Percentiles rank a stretch among this genome's conserved stretches.
phyloP scores from a whole-genome alignment of 2,113 vertebrate genomes.

The Saccopteryx bilineata region DNA sequence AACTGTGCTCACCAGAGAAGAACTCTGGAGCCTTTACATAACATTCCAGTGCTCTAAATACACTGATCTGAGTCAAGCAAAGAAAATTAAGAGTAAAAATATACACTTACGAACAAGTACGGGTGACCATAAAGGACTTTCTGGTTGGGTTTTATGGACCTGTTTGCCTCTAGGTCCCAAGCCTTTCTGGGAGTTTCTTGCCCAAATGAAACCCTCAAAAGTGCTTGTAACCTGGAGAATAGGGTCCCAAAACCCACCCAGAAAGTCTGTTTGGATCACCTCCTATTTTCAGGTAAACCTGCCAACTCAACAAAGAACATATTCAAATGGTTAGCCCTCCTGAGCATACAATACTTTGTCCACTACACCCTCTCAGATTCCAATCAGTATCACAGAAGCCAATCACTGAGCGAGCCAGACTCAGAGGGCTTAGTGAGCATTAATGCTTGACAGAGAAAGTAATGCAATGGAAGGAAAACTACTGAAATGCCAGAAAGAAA shows the following conservation, averaged over 20 bases:
- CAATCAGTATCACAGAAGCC: background rate
- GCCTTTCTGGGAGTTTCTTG: background rate
- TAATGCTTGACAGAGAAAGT: background rate
- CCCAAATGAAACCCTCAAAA: background rate
- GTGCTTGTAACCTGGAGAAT: background rate
- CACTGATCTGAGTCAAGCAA: slow-evolving; percentile 13
- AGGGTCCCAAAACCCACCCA: background rate
- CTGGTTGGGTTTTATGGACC: background rate
- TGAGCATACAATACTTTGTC: background rate
- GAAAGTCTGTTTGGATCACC: background rate
- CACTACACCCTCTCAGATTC: background rate
- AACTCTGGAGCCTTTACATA: background rate
- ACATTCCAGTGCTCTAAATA: slow-evolving; percentile 22
- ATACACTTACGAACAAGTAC: background rate
- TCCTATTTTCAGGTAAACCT: background rate
- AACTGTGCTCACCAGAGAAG: background rate
- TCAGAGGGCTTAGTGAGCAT: background rate
- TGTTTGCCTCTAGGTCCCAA: background rate
- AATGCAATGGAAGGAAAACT: background rate
- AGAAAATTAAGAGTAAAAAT: slow-evolving; percentile 23
- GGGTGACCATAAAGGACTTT: background rate
- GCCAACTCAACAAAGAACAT: background rate
- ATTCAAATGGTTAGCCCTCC: background rate
- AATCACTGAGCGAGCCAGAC: background rate
- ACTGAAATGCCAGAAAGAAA: background rate